phyloP scores from a whole-genome alignment of 2,888 invertebrate species.

The Epiblema foenella region DNA sequence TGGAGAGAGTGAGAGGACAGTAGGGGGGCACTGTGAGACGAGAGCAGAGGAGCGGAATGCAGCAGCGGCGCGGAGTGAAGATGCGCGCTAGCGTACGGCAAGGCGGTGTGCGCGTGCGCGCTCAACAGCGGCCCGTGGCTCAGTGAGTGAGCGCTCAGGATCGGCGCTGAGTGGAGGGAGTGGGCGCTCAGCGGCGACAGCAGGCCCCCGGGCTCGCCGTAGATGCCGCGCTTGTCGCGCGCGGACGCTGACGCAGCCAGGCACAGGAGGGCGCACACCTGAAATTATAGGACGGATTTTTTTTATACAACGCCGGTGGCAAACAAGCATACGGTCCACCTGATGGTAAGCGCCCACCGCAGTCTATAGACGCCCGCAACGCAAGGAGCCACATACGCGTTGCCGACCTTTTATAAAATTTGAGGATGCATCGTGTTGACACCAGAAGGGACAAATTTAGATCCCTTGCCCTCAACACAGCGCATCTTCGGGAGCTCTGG shows the following conservation, averaged over 20 bases:
- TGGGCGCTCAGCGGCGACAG: constrained; percentile 48
- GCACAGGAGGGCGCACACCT: constrained; percentile 59
- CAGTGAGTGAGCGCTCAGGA: constrained; percentile 27
- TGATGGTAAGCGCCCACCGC: too few relatives aligned
- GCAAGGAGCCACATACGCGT: too few relatives aligned
- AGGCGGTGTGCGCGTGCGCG: background rate
- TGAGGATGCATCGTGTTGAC: too few relatives aligned
- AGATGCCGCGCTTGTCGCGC: constrained; percentile 66
- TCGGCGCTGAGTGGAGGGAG: constrained; percentile 39
- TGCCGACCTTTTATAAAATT: too few relatives aligned
- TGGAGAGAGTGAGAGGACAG: constrained; percentile 43
- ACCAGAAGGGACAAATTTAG: too few relatives aligned
- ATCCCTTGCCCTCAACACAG: too few relatives aligned
- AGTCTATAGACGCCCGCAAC: too few relatives aligned
- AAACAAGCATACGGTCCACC: too few relatives aligned
- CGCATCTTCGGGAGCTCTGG: too few relatives aligned
- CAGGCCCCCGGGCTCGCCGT: constrained; percentile 59
- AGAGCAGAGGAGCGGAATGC: constrained; percentile 19
- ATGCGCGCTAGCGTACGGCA: constrained; percentile 10
- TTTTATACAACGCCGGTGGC: too few relatives aligned
- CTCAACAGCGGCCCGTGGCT: constrained; percentile 30
- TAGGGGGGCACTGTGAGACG: constrained; percentile 37
- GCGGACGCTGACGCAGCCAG: constrained; percentile 56
- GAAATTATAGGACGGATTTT: constrained; percentile 16
- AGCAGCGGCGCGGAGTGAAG: constrained; percentile 44